Evolutionary conservation across 2,888 invertebrate genomes (phyloP), one percentile per base, ranked within the genome.

Genomic region (Bellardia bayeri): DNA sequence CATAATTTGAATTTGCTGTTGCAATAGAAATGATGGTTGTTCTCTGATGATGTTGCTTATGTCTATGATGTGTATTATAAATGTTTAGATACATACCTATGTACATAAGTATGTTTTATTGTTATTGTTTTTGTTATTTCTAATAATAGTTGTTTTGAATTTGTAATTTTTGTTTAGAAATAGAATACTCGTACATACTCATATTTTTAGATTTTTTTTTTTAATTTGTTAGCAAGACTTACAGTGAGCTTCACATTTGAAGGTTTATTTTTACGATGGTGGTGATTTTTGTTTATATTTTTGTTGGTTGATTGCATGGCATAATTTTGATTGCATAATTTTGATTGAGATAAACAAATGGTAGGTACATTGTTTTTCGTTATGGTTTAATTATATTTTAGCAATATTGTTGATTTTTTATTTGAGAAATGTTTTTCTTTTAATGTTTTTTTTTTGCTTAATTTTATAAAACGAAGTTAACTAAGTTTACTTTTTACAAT

Each of bases 111-210:
- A 58, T 58, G 23, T 23, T 23, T 23, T 23, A 23, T 45, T 75
- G 51, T 51, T 16, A 37, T 61, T 71, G 8, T 42, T 66, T 9
- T 56, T 45, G 16, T 82, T 49, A 33, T 23, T 72, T n/a, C 8
- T 63, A 30, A n/a, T 63, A 49, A 66, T 11, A 33, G 42, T 56
- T 66, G 66, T 66, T 64, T 64, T 42, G 63, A 72, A 81, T 56
- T 40, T 16, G 30, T 61, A 49, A 49, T 49, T 42, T 63, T 51
- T 23, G 61, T 49, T 68, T n/a, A 37, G 14, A 3, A 42, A 40
- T 56, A 64, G 23, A 78, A 42, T 37, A 33, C n/a, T 49, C n/a
- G 16, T 37, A 14, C 42, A 42, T 37, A 33, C n/a, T 49, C n/a
- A 33, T 37, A 14, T 56, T 45, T 23, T 45, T 9, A 11, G 9